These are phyloP conservation scores for Anthophora plumipes DNA, from an alignment of 2,888 invertebrate species.

Conservation along the genomic window DNA sequence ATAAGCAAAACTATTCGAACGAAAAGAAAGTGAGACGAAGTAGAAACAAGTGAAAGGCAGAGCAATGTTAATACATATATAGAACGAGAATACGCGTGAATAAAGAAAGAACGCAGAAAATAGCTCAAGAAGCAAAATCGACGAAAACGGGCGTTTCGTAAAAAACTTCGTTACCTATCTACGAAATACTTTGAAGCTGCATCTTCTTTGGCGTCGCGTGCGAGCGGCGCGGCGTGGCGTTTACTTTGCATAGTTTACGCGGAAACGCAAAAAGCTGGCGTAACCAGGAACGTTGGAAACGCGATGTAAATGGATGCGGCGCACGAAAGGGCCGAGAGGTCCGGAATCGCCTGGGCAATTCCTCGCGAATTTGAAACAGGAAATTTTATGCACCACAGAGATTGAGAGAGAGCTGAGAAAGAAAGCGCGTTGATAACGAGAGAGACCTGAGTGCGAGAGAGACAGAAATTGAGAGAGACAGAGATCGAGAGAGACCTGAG, in stretches of 20 bases:
- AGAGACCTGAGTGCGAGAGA: no score
- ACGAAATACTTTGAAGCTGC: constrained; percentile 15
- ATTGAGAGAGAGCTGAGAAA: no score
- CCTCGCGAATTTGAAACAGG: not conserved
- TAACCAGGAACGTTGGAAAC: constrained; percentile 36
- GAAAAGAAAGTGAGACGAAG: not conserved
- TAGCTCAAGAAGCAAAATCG: not conserved
- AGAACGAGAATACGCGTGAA: no score
- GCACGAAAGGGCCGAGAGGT: not conserved
- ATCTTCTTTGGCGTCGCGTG: constrained; percentile 25
- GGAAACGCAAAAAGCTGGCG: constrained; percentile 24
- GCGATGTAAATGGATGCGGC: constrained; percentile 39
- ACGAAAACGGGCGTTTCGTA: not conserved
- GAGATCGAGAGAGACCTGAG: no score
- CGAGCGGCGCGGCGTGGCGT: constrained; percentile 9
- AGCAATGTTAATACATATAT: no score
- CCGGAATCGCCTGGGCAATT: constrained; percentile 19
- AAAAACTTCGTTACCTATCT: constrained; percentile 33
- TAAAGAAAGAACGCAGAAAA: no score
- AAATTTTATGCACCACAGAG: no score
- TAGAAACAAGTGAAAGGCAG: no score
- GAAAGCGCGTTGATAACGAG: no score
- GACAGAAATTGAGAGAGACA: no score
- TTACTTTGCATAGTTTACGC: constrained; percentile 45
- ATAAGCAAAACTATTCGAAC: not conserved